These are phyloP conservation scores for Zele albiditarsus DNA, from an alignment of 2,888 invertebrate species.

Conservation along the genomic window DNA sequence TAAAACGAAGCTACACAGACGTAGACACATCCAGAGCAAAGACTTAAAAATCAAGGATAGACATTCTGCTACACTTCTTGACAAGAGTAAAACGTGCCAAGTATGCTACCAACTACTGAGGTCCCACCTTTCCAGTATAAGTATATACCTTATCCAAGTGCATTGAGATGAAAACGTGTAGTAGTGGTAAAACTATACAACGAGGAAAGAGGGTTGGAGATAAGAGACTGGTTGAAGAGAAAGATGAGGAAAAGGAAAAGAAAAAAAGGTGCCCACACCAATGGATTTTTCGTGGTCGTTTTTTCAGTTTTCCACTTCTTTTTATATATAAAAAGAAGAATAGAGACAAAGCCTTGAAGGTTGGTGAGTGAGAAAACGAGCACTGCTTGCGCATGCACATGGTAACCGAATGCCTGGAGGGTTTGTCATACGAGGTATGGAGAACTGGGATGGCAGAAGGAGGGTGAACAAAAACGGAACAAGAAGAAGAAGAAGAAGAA, in stretches of 20 bases:
- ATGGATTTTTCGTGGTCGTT: background rate
- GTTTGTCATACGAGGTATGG: background rate
- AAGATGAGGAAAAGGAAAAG: conserved; percentile 5
- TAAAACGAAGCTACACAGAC: background rate
- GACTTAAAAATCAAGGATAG: conserved; percentile 33
- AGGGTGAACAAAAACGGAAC: background rate
- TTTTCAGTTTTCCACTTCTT: background rate
- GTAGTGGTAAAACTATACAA: conserved; percentile 31
- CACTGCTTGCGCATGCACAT: background rate
- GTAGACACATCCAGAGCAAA: background rate
- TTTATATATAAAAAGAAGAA: background rate
- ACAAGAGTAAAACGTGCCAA: conserved; percentile 48
- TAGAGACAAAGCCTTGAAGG: background rate
- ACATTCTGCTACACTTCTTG: conserved; percentile 20
- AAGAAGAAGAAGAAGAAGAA: background rate
- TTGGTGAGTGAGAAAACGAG: background rate
- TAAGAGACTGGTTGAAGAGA: conserved; percentile 24
- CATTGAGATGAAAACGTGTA: conserved; percentile 24
- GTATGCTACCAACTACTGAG: conserved; percentile 38
- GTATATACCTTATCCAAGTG: conserved; percentile 20
- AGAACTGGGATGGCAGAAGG: background rate
- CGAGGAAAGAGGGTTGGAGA: conserved; percentile 38
- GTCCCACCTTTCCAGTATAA: conserved; percentile 18
- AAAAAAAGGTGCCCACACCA: background rate
- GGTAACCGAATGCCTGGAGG: background rate